phyloP scores from a whole-genome alignment of 92 coral and sea anemone species.

The Nematostella vectensis region DNA sequence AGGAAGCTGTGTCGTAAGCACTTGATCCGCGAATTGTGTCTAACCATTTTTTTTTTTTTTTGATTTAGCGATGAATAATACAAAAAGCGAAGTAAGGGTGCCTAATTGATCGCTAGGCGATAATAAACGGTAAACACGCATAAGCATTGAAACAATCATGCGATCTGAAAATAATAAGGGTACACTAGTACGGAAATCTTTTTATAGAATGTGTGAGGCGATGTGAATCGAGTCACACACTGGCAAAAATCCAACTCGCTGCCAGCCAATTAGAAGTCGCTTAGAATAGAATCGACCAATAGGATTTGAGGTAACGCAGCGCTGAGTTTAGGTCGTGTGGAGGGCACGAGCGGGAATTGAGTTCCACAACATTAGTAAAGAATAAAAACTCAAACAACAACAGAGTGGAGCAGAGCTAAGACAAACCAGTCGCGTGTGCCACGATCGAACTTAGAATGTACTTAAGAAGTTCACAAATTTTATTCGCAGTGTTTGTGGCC shows the following conservation, averaged over 20 bases:
- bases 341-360: slow-evolving; percentile 1
- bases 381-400: background rate
- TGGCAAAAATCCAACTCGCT: slow-evolving; percentile 1
- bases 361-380: background rate
- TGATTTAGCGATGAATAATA: too few species aligned
- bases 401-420: background rate
- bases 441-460: slow-evolving; percentile 8
- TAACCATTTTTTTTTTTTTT: too few species aligned
- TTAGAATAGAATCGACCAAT: background rate
- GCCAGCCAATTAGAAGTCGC: background rate
- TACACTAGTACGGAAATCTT: background rate
- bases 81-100: too few species aligned
- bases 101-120: background rate
- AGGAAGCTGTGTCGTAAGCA: too few species aligned
- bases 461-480: slow-evolving; percentile 1
- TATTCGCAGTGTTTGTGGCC: slow-evolving; percentile 8
- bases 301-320: background rate
- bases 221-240: background rate
- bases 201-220: background rate
- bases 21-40: too few species aligned
- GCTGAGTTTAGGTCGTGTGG: slow-evolving; percentile 3
- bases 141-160: background rate
- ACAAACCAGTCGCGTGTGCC: slow-evolving; percentile 8
- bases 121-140: background rate
- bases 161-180: background rate